Conservation (phyloP, 2,888 invertebrate genomes). For the Orthosia incerta region DNA sequence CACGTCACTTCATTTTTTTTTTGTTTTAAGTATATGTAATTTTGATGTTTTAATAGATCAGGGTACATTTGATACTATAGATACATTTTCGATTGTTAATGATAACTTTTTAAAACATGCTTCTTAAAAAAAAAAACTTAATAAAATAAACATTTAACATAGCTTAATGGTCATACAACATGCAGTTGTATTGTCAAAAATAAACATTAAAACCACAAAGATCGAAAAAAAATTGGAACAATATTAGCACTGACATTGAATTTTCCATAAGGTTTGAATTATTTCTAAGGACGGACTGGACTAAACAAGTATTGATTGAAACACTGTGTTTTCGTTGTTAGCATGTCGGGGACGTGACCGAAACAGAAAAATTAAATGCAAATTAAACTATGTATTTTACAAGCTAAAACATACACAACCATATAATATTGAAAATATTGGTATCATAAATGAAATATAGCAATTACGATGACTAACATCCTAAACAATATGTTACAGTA, state of each 20-base stretch:
- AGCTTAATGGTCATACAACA: slow-evolving; percentile 1
- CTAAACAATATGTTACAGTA: slow-evolving; percentile 73
- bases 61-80: slow-evolving; percentile 34
- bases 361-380: slow-evolving; percentile 79
- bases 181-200: slow-evolving; percentile 20
- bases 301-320: slow-evolving; percentile 74
- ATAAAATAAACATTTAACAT: slow-evolving; percentile 19
- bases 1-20: slow-evolving; percentile 61
- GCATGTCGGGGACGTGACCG: slow-evolving; percentile 66
- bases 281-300: slow-evolving; percentile 86
- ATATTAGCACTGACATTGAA: slow-evolving; percentile 26
- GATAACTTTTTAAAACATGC: slow-evolving; percentile 39
- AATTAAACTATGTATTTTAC: slow-evolving; percentile 76
- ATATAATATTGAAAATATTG: slow-evolving; percentile 72
- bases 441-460: slow-evolving; percentile 66
- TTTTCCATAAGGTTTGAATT: slow-evolving; percentile 60
- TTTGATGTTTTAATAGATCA: slow-evolving; percentile 45
- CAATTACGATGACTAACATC: slow-evolving; percentile 60
- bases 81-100: slow-evolving; percentile 31
- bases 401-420: slow-evolving; percentile 82
- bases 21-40: slow-evolving; percentile 24
- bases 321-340: slow-evolving; percentile 70
- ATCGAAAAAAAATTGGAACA: background rate
- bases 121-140: slow-evolving; percentile 1
- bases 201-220: slow-evolving; percentile 10